Base-by-base conservation (phyloP, 2,113 vertebrate genomes). In the Benitochromis conjunctus region DNA sequence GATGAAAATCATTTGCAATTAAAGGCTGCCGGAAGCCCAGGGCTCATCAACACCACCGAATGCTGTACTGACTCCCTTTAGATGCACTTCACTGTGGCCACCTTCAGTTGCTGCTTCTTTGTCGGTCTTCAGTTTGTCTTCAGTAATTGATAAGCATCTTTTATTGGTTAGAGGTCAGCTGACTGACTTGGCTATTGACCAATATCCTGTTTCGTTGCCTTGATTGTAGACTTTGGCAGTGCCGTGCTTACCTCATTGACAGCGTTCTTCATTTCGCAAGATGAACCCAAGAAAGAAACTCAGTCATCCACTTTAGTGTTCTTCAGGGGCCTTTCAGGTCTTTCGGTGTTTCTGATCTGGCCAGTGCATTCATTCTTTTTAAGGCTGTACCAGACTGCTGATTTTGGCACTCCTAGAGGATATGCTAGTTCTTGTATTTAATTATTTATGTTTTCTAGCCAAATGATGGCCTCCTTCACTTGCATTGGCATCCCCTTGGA, bases 211-310 rank as follows among this genome's bases (percentile, higher is more conserved):
- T 46, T 46, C 13, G 26, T 26, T 71, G 21, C 0, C 0, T 71
- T 46, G 3, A 46, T 5, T 0, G 11, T 14, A 6, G 36, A 69
- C 64, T 69, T 14, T 69, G 0, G n/a, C 66, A 71, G 29, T 48
- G 66, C 24, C 14, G 5, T 26, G 9, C 21, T 1, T 26, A 0
- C 0, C 21, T 29, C 41, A 16, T 18, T 18, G 5, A 11, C 38
- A 71, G 2, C 0, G 16, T 48, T 74, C 46, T 74, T 74, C 0
- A 69, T 69, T 43, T 69, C 1, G 66, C 21, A 26, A 46, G 1
- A 71, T 71, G 21, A 46, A 71, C n/a, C 0, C 41, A 41, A 41
- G 36, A 66, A 24, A 38, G 34, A 41, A 41, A 38, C 41, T 66
- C 43, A 46, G 11, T 48, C 13, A 48, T 14, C 43, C 43, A 48